Evolutionary conservation across 2,888 invertebrate genomes (phyloP).

Genomic region (Polydrusus tereticollis): DNA sequence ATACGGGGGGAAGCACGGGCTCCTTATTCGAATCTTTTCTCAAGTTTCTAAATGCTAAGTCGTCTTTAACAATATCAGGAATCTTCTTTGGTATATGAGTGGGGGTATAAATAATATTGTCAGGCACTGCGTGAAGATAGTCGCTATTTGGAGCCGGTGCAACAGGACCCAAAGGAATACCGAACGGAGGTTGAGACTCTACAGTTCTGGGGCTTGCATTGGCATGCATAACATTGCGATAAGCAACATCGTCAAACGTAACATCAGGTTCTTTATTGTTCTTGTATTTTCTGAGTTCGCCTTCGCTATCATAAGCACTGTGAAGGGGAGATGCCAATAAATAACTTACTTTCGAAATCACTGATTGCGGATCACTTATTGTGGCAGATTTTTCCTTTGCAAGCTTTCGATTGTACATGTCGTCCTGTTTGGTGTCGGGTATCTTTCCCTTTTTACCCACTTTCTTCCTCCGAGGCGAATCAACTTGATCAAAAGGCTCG

Average conservation of each 20-base stretch:
- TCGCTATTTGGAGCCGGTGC: slow-evolving; percentile 85
- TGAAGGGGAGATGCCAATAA: slow-evolving; percentile 79
- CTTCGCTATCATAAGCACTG: slow-evolving; percentile 70
- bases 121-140: slow-evolving; percentile 84
- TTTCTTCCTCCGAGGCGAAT: slow-evolving; percentile 60
- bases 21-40: slow-evolving; percentile 81
- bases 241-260: slow-evolving; percentile 86
- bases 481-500: slow-evolving; percentile 62
- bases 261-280: slow-evolving; percentile 80
- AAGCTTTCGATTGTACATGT: slow-evolving; percentile 84
- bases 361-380: slow-evolving; percentile 67
- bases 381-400: slow-evolving; percentile 72
- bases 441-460: slow-evolving; percentile 66
- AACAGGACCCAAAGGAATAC: slow-evolving; percentile 89
- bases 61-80: slow-evolving; percentile 89
- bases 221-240: slow-evolving; percentile 82
- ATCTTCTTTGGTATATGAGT: slow-evolving; percentile 76
- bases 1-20: slow-evolving; percentile 67
- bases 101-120: slow-evolving; percentile 71
- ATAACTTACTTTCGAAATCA: slow-evolving; percentile 73
- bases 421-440: slow-evolving; percentile 79
- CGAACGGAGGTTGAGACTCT: slow-evolving; percentile 91
- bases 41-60: slow-evolving; percentile 86
- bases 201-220: slow-evolving; percentile 79
- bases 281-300: slow-evolving; percentile 51